Evolutionary conservation across 2,113 vertebrate species (phyloP).

Genomic region (Sylvia atricapilla): DNA sequence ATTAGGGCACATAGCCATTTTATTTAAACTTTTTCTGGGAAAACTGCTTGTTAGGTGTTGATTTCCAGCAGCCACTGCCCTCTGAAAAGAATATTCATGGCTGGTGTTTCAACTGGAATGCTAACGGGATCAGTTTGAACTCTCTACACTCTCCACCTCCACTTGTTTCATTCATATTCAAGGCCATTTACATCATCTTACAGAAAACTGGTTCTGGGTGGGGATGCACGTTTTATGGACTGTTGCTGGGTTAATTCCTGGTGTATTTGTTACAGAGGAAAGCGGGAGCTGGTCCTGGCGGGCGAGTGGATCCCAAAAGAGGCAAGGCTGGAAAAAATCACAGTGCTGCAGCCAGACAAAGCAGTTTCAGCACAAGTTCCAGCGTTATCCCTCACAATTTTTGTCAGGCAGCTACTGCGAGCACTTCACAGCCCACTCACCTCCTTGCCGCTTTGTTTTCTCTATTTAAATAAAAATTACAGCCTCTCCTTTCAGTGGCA

Average conservation of each 20-base stretch:
- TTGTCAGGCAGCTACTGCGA: neutral
- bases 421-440: neutral
- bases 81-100: slow-evolving; percentile 17
- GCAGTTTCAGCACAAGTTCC: neutral
- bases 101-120: neutral
- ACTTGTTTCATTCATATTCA: neutral
- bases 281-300: neutral
- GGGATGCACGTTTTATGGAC: neutral
- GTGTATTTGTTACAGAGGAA: neutral
- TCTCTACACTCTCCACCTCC: neutral
- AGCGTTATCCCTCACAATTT: rapidly evolving
- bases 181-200: neutral
- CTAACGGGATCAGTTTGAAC: neutral
- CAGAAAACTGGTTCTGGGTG: neutral
- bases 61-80: neutral
- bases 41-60: slow-evolving; percentile 12
- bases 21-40: slow-evolving; percentile 4
- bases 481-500: neutral
- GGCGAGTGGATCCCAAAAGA: neutral
- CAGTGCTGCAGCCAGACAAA: neutral
- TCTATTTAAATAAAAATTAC: slow-evolving; percentile 30
- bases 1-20: neutral
- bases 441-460: slow-evolving; percentile 3
- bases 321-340: neutral
- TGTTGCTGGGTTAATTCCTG: neutral